Evolutionary conservation across 2,113 vertebrate genomes (phyloP), one percentile per base, ranked within the genome.

Genomic region (Urocolius indicus): DNA sequence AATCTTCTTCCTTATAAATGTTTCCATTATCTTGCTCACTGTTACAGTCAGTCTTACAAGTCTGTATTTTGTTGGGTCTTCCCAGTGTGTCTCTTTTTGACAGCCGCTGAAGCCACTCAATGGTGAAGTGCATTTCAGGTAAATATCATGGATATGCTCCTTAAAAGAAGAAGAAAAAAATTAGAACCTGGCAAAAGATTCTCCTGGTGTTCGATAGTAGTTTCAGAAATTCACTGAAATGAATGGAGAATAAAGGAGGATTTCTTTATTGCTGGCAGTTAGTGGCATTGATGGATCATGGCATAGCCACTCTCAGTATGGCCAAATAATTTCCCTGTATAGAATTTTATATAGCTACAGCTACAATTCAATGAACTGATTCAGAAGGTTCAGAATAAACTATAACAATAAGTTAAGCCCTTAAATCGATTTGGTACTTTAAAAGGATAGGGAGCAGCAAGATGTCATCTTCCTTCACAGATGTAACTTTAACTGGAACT

Each of bases 341-440:
- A 96, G 97, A 96, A 93, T 97, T 98, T 97, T 98, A 96, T 98
- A 97, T 81, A 94, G 96, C 96, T 96, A 91, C 91, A 96, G 97
- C 97, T 98, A 97, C 98, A 98, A 98, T 98, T 97, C 97, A 98
- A 96, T 98, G 97, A 98, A 98, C 97, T 98, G 97, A 98, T 98
- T 97, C 96, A 95, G 97, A 97, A 97, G 90, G 94, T 97, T 97
- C 92, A 77, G 95, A 97, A 97, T 98, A 98, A 98, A 98, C 97
- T 97, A 97, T 97, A 97, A 98, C 96, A 97, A 97, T 97, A 97
- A 96, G 96, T 97, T 97, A 75, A 82, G 97, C 86, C 91, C 89
- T 97, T 97, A 98, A 97, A 98, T 98, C 85, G 96, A 97, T 98
- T 93, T 96, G 94, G 94, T 96, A 91, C 96, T 93, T 96, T 95